Conservation (phyloP, 2,888 invertebrate species). For the Macrosoma leucophasiata region DNA sequence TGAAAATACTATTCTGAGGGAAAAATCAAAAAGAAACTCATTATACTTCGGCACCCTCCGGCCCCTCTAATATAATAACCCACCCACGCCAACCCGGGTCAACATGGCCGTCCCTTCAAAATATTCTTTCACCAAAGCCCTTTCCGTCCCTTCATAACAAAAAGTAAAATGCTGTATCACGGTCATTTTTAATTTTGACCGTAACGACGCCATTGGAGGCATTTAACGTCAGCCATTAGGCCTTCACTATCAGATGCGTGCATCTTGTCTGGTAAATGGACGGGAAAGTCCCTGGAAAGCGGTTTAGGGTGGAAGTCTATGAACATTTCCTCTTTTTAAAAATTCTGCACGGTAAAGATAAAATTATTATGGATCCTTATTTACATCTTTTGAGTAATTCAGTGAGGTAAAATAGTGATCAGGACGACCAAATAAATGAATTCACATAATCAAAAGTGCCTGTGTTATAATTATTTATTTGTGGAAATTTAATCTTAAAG, state of each 20-base stretch:
- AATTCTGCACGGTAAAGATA: too few species aligned
- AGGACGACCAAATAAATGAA: too few species aligned
- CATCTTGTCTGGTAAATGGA: conserved; percentile 59
- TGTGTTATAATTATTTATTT: too few species aligned
- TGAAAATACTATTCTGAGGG: conserved; percentile 49
- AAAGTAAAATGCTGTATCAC: conserved; percentile 72
- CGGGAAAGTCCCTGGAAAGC: conserved; percentile 41
- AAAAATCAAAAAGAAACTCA: conserved; percentile 63
- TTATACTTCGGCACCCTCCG: conserved; percentile 54
- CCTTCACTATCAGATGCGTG: conserved; percentile 51
- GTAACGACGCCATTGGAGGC: conserved; percentile 69
- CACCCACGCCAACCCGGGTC: conserved; percentile 53
- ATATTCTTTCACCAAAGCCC: conserved; percentile 66
- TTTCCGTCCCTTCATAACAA: conserved; percentile 55
- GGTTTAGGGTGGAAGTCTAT: conserved; percentile 12
- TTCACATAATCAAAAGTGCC: too few species aligned
- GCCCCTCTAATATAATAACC: conserved; percentile 59
- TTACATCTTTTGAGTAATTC: too few species aligned
- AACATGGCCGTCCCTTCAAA: conserved; percentile 60
- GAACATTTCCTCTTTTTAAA: too few species aligned
- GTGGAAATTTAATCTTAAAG: too few species aligned
- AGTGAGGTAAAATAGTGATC: too few species aligned
- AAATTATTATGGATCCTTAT: too few species aligned
- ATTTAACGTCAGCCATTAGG: conserved; percentile 61
- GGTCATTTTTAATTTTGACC: conserved; percentile 71